These are phyloP conservation scores for Macrocentrus cingulum DNA, from an alignment of 1,140 invertebrate genomes.

Conservation along the genomic window DNA sequence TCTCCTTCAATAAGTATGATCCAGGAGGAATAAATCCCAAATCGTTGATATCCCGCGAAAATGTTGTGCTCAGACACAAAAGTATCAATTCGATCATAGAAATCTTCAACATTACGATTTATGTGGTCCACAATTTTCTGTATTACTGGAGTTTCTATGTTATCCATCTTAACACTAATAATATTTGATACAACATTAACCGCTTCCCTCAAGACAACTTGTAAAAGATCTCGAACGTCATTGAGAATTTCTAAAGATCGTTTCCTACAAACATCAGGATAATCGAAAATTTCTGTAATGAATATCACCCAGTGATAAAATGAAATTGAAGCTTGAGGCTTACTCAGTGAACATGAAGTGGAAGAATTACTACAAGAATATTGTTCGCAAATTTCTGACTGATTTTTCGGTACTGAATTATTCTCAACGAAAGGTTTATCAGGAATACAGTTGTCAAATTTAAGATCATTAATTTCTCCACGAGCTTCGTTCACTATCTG, in stretches of 20 bases:
- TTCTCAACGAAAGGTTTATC: too few relatives aligned
- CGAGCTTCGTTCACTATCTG: not conserved
- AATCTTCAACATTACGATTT: too few relatives aligned
- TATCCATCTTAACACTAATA: not conserved
- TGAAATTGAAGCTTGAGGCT: not conserved
- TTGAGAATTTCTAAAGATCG: constrained; percentile 8
- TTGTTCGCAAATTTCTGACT: not conserved
- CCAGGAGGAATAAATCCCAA: constrained; percentile 25
- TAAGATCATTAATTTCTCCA: too few relatives aligned
- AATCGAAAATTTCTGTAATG: not conserved
- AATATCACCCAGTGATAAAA: not conserved
- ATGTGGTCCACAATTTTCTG: too few relatives aligned
- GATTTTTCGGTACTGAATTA: too few relatives aligned
- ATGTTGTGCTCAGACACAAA: constrained; percentile 21
- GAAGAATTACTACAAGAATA: too few relatives aligned
- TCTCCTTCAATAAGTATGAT: constrained; percentile 23
- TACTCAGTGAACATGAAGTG: too few relatives aligned
- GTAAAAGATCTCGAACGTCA: constrained; percentile 1
- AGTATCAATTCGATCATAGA: constrained; percentile 1
- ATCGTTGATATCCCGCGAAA: constrained; percentile 21
- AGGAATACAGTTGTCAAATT: too few relatives aligned
- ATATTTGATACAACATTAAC: constrained; percentile 1
- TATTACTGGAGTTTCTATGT: not conserved
- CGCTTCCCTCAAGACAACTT: too few relatives aligned
- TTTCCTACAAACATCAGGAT: not conserved